These are phyloP conservation scores for Anoura caudifer DNA, from an alignment of 2,113 vertebrate species.

Conservation along the genomic window DNA sequence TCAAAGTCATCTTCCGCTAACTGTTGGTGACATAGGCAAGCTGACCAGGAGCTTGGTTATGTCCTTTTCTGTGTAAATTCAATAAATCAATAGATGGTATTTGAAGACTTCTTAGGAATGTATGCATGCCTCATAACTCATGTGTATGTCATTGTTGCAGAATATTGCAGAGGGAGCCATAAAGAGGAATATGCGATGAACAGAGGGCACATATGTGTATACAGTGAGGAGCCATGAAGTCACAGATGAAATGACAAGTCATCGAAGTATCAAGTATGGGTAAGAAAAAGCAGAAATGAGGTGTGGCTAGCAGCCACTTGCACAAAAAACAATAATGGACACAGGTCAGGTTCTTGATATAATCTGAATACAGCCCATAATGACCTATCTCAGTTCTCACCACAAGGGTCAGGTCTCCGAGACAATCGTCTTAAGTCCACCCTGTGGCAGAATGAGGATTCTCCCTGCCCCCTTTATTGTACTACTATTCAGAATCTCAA, in stretches of 20 bases:
- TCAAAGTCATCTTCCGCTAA: not conserved
- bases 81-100: not conserved
- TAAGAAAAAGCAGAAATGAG: not conserved
- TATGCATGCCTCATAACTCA: not conserved
- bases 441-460: not conserved
- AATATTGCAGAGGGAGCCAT: not conserved
- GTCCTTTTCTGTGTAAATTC: not conserved
- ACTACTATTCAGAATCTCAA: not conserved
- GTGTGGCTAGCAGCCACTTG: too few species aligned
- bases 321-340: not conserved
- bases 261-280: not conserved
- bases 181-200: not conserved
- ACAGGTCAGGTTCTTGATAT: not conserved
- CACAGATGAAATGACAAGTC: not conserved
- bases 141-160: not conserved
- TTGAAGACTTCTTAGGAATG: not conserved
- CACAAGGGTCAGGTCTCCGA: not conserved
- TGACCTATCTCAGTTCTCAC: not conserved
- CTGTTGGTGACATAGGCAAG: not conserved
- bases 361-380: not conserved
- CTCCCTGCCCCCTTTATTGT: not conserved
- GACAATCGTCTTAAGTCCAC: not conserved
- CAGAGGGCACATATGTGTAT: not conserved
- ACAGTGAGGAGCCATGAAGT: not conserved
- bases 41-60: not conserved